These are phyloP conservation scores for Rotaria magnacalcarata DNA, from an alignment of 2,888 invertebrate genomes.

Conservation along the genomic window DNA sequence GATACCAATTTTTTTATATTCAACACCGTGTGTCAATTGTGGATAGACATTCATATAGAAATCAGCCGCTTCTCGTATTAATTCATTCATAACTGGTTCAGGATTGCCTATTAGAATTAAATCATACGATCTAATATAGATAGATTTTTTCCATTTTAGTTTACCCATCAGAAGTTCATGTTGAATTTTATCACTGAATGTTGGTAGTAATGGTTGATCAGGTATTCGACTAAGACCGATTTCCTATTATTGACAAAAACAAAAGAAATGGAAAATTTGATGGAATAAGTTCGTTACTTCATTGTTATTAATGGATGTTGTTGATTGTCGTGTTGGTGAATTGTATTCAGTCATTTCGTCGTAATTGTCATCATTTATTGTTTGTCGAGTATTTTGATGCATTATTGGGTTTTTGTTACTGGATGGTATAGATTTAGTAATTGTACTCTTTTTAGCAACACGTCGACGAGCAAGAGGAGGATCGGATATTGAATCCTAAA, in stretches of 20 bases:
- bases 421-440: neutral
- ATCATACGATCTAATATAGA: neutral
- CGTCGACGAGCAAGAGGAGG: conserved; percentile 3
- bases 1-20: conserved; percentile 32
- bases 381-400: neutral
- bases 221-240: conserved; percentile 24
- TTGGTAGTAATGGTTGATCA: conserved; percentile 2
- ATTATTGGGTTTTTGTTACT: neutral
- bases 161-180: conserved; percentile 5
- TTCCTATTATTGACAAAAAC: neutral
- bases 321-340: neutral
- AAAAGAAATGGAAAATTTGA: neutral
- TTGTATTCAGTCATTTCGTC: neutral
- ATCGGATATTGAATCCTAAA: neutral
- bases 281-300: neutral
- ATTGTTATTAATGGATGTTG: neutral
- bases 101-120: neutral
- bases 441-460: conserved; percentile 25
- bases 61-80: conserved; percentile 9
- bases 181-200: conserved; percentile 33
- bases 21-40: conserved; percentile 21
- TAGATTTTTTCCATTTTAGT: neutral
- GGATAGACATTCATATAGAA: conserved; percentile 33
- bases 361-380: neutral
- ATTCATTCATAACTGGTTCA: conserved; percentile 11